Conservation (phyloP, 2,888 invertebrate genomes). For the Gonocerus acuteangulatus region DNA sequence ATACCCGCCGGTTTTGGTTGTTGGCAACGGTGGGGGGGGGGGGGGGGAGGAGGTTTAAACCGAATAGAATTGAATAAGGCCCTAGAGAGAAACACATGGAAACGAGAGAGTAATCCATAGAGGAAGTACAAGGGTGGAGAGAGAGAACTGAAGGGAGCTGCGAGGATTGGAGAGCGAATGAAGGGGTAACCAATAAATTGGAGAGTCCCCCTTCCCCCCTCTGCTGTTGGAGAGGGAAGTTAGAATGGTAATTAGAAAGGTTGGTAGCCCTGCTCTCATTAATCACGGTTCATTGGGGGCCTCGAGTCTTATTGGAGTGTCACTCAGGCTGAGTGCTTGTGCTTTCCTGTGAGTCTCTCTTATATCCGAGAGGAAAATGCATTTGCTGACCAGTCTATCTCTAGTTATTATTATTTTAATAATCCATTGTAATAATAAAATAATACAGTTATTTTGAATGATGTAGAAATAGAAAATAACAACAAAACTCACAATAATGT, state of each 20-base stretch:
- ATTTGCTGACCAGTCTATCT: too few relatives aligned
- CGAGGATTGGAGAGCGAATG: too few relatives aligned
- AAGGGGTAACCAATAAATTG: too few relatives aligned
- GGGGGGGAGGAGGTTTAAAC: background rate
- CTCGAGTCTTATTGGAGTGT: background rate
- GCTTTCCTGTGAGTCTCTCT: too few relatives aligned
- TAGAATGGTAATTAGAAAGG: constrained; percentile 38
- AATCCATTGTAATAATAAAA: too few relatives aligned
- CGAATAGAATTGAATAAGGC: background rate
- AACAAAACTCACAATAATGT: too few relatives aligned
- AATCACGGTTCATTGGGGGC: constrained; percentile 37
- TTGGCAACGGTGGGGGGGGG: too few relatives aligned
- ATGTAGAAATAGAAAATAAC: too few relatives aligned
- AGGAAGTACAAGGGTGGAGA: constrained; percentile 16
- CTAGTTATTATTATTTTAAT: too few relatives aligned
- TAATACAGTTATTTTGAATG: too few relatives aligned
- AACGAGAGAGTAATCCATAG: background rate
- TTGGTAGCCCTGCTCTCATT: constrained; percentile 33
- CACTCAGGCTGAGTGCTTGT: background rate
- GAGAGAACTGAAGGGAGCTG: constrained; percentile 32
- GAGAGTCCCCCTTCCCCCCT: constrained; percentile 26
- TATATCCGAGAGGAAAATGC: too few relatives aligned
- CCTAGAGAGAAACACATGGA: background rate
- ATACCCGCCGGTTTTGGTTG: too few relatives aligned
- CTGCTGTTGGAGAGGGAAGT: background rate